Percentiles rank a stretch among this genome's conserved stretches.
Conservation (phyloP, 2,797 vertebrate species). For the Sebastes hopkinsi region DNA sequence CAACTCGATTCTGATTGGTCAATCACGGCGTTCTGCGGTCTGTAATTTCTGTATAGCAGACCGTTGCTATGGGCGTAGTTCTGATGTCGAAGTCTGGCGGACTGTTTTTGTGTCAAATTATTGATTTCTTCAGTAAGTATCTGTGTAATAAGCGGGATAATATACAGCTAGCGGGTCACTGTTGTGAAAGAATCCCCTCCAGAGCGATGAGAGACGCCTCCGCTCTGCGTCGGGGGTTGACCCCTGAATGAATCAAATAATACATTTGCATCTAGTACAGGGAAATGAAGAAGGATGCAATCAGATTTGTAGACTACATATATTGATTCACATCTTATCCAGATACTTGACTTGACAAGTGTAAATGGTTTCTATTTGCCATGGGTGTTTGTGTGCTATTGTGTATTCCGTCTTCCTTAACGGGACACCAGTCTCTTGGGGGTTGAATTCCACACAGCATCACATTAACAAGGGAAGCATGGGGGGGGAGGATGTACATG, state of each 20-base stretch:
- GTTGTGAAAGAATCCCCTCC: too few species aligned
- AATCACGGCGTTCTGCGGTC: too few species aligned
- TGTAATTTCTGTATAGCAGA: too few species aligned
- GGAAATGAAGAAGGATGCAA: not conserved
- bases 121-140: too few species aligned
- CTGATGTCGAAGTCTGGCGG: too few species aligned
- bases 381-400: not conserved
- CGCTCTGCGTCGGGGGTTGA: too few species aligned
- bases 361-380: not conserved
- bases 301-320: not conserved
- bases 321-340: not conserved
- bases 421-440: slow-evolving; percentile 8
- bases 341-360: not conserved
- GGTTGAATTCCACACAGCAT: slow-evolving; percentile 25
- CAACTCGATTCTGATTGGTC: too few species aligned
- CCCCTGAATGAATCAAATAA: not conserved
- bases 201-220: too few species aligned
- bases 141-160: too few species aligned
- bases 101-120: too few species aligned
- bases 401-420: not conserved
- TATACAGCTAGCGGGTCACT: too few species aligned
- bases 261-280: not conserved
- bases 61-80: too few species aligned
- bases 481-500: not conserved
- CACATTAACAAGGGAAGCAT: slow-evolving; percentile 42